phyloP scores from a whole-genome alignment of 2,113 vertebrate species.

The Heptranchias perlo region DNA sequence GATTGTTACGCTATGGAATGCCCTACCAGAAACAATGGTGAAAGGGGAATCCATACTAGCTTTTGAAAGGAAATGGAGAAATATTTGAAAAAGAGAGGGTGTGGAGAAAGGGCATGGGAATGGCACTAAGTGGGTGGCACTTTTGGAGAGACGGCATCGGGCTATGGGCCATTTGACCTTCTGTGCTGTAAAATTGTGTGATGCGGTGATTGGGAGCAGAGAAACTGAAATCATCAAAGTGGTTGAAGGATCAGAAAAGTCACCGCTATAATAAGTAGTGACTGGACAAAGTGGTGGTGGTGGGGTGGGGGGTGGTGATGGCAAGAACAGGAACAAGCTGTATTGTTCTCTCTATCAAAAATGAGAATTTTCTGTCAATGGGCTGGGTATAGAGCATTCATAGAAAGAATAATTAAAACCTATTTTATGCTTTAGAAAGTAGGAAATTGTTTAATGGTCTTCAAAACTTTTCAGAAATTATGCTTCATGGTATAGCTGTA shows the following conservation, averaged over 20 bases:
- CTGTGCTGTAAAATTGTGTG: background rate
- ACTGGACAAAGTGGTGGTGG: background rate
- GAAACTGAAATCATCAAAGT: background rate
- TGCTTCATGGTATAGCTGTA: background rate
- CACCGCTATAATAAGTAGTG: background rate
- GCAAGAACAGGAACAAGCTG: background rate
- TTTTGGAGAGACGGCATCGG: background rate
- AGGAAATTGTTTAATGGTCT: background rate
- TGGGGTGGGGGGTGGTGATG: too few relatives aligned
- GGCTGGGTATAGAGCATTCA: background rate
- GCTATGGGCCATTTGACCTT: background rate
- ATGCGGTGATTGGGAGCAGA: background rate
- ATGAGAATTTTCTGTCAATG: background rate
- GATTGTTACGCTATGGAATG: background rate
- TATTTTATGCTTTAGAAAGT: background rate
- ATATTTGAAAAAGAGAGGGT: background rate
- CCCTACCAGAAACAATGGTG: background rate
- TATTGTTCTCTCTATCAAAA: background rate
- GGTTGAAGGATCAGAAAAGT: background rate
- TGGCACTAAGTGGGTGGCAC: background rate
- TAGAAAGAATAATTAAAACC: background rate
- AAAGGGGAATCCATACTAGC: background rate
- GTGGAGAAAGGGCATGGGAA: background rate
- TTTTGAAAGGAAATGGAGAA: background rate
- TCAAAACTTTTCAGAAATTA: background rate